Percentiles rank a stretch among this genome's conserved stretches.
phyloP scores from a whole-genome alignment of 2,888 invertebrate species.

The Parascotia fuliginaria region DNA sequence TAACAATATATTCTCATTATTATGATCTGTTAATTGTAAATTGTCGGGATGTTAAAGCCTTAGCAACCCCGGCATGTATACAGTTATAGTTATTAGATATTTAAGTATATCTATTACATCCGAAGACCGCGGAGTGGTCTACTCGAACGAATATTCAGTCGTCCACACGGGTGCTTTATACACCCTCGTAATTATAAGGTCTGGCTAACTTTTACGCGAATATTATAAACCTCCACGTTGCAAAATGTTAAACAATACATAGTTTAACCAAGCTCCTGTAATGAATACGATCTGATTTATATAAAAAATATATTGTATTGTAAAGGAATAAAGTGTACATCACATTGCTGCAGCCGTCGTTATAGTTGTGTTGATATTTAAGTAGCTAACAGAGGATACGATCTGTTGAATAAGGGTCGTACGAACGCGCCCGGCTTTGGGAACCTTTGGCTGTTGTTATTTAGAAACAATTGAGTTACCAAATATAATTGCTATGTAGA shows the following conservation, averaged over 20 bases:
- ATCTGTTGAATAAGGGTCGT: constrained; percentile 39
- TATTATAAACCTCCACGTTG: not conserved
- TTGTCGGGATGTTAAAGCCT: not conserved
- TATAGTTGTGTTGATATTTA: constrained; percentile 45
- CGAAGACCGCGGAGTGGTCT: constrained; percentile 11
- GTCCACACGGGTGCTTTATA: constrained; percentile 43
- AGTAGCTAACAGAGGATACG: constrained; percentile 67
- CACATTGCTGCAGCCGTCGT: constrained; percentile 37
- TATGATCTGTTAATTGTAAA: not conserved
- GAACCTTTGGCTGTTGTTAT: constrained; percentile 17
- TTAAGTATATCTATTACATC: constrained; percentile 7
- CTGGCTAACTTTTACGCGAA: constrained; percentile 3
- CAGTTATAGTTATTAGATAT: constrained; percentile 3
- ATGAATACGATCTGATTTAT: constrained; percentile 28
- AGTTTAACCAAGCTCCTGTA: no score
- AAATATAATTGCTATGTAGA: constrained; percentile 3
- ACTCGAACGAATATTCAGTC: constrained; percentile 40
- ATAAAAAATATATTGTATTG: constrained; percentile 15
- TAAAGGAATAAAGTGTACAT: constrained; percentile 29
- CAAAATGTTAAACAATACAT: no score
- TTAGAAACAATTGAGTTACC: constrained; percentile 11
- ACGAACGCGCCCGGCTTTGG: constrained; percentile 6
- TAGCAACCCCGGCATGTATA: not conserved
- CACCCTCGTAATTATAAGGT: constrained; percentile 39
- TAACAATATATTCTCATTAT: not conserved